Evolutionary conservation across 2,797 vertebrate genomes (phyloP).

Genomic region (Tapera naevia): DNA sequence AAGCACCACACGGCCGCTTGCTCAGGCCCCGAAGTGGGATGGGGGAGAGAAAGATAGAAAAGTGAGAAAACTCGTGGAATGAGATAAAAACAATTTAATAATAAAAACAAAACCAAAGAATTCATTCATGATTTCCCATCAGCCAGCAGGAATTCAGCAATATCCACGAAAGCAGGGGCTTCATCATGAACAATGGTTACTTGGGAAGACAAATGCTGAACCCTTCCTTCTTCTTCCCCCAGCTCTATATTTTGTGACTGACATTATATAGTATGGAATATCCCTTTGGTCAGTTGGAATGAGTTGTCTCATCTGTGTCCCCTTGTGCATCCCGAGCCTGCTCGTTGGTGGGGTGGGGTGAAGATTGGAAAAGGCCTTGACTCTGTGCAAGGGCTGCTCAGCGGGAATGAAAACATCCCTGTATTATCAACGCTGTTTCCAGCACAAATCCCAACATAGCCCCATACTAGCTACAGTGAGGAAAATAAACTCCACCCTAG

Average conservation of each 20-base stretch:
- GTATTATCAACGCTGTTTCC: background rate
- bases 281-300: background rate
- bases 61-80: background rate
- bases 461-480: background rate
- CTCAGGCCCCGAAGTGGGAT: rapidly evolving
- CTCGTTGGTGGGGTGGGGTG: rapidly evolving
- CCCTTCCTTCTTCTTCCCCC: background rate
- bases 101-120: background rate
- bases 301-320: background rate
- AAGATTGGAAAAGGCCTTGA: background rate
- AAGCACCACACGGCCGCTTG: background rate
- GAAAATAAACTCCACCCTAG: background rate
- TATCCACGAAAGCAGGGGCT: background rate
- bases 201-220: background rate
- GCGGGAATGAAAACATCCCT: background rate
- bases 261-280: background rate
- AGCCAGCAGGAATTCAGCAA: background rate
- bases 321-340: background rate
- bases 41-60: background rate
- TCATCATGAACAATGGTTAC: rapidly evolving
- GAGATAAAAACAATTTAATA: background rate
- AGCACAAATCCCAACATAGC: background rate
- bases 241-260: too few relatives aligned
- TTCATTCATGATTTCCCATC: background rate
- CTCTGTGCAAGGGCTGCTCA: background rate